phyloP scores from a whole-genome alignment of 1,140 invertebrate genomes.

The Physella acuta region DNA sequence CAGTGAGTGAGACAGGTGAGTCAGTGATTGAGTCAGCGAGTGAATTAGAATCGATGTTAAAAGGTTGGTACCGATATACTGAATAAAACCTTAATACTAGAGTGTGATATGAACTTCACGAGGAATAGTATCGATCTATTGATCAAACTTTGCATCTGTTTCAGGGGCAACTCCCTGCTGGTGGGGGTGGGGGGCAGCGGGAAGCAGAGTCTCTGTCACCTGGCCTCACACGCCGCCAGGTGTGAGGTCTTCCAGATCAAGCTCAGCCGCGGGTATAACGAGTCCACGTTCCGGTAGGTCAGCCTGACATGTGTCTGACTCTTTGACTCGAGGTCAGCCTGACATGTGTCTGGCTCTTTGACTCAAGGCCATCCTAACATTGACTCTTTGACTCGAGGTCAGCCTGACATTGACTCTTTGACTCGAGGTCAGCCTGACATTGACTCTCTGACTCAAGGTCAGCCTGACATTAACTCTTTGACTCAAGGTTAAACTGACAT shows the following conservation, averaged over 20 bases:
- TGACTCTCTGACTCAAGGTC: no score
- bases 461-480: no score
- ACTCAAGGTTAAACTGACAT: no score
- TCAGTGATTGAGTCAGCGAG: slow-evolving; percentile 60
- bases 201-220: slow-evolving; percentile 65
- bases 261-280: slow-evolving; percentile 77
- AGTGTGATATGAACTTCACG: no score
- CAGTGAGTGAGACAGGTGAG: slow-evolving; percentile 64
- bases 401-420: no score
- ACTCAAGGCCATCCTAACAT: no score
- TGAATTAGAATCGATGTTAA: background rate
- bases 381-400: no score
- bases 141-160: background rate
- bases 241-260: slow-evolving; percentile 79
- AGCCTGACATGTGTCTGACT: no score
- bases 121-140: no score
- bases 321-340: no score
- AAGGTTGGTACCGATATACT: background rate
- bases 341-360: no score
- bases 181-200: slow-evolving; percentile 83
- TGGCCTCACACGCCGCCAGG: slow-evolving; percentile 57
- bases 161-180: slow-evolving; percentile 72
- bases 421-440: no score
- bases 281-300: slow-evolving; percentile 67
- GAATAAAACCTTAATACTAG: background rate